Conservation (phyloP, 2,888 invertebrate species). For the Conus canariensis region DNA sequence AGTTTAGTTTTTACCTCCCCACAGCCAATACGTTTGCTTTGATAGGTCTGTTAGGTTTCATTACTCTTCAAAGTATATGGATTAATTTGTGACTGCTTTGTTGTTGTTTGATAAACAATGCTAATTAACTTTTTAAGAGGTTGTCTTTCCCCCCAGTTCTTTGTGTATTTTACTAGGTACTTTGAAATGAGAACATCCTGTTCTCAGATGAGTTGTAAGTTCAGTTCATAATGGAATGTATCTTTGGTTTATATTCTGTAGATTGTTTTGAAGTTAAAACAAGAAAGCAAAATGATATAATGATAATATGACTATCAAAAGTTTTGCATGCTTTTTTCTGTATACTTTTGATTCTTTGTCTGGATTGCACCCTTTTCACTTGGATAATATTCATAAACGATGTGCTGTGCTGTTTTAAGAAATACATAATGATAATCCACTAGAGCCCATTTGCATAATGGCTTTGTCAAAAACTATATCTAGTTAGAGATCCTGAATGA, state of each 20-base stretch:
- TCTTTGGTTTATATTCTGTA: slow-evolving; percentile 3
- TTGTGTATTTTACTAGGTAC: background rate
- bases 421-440: background rate
- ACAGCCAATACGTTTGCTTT: background rate
- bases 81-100: background rate
- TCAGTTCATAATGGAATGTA: slow-evolving; percentile 17
- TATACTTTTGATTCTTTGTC: background rate
- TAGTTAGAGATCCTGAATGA: too few species aligned
- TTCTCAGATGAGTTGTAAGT: background rate
- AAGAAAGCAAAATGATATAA: background rate
- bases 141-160: background rate
- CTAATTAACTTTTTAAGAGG: background rate
- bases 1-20: background rate
- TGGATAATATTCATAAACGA: slow-evolving; percentile 6
- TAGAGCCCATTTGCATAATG: background rate
- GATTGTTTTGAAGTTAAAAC: background rate
- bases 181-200: background rate
- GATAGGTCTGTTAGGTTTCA: background rate
- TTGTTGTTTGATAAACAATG: background rate
- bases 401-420: slow-evolving; percentile 4
- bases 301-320: background rate
- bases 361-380: slow-evolving; percentile 16
- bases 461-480: background rate
- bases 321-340: slow-evolving; percentile 17
- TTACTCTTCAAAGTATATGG: background rate